A percentile compares a stretch with the other conserved stretches of the same genome.
Conservation (phyloP, 2,797 vertebrate genomes). For the Thalassophryne amazonica region DNA sequence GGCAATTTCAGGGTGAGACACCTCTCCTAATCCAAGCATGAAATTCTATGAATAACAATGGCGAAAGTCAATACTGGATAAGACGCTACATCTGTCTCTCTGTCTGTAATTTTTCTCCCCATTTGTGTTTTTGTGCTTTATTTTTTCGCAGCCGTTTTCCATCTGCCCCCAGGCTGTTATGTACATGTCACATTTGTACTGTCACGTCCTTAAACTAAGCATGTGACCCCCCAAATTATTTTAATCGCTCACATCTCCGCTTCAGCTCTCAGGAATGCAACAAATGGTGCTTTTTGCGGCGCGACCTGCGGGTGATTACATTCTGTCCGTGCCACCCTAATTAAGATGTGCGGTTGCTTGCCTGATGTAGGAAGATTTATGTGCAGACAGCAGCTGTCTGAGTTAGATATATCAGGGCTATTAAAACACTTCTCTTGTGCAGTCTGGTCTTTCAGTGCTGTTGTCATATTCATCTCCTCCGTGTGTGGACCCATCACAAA, state of each 20-base stretch:
- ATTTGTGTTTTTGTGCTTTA: background rate
- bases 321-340: constrained; percentile 36
- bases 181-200: background rate
- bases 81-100: constrained; percentile 41
- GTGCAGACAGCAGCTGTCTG: constrained; percentile 55
- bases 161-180: constrained; percentile 2
- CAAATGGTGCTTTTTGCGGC: constrained; percentile 15
- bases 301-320: constrained; percentile 40
- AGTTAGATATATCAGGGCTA: constrained; percentile 68
- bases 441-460: constrained; percentile 48
- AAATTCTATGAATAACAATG: constrained; percentile 70
- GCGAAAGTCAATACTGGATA: constrained; percentile 28
- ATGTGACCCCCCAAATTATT: constrained; percentile 15
- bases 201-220: constrained; percentile 7
- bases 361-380: constrained; percentile 60
- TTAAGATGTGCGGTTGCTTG: constrained; percentile 49
- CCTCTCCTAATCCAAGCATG: constrained; percentile 52
- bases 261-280: constrained; percentile 17
- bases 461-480: constrained; percentile 63
- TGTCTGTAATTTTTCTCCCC: constrained; percentile 22
- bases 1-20: constrained; percentile 60
- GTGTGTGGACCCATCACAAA: constrained; percentile 30
- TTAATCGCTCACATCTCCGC: constrained; percentile 10
- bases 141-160: background rate
- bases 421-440: constrained; percentile 68